A percentile compares a stretch with the other conserved stretches of the same genome.
These are phyloP conservation scores for Alviniconcha marisindica DNA, from an alignment of 1,140 invertebrate genomes.

Conservation along the genomic window DNA sequence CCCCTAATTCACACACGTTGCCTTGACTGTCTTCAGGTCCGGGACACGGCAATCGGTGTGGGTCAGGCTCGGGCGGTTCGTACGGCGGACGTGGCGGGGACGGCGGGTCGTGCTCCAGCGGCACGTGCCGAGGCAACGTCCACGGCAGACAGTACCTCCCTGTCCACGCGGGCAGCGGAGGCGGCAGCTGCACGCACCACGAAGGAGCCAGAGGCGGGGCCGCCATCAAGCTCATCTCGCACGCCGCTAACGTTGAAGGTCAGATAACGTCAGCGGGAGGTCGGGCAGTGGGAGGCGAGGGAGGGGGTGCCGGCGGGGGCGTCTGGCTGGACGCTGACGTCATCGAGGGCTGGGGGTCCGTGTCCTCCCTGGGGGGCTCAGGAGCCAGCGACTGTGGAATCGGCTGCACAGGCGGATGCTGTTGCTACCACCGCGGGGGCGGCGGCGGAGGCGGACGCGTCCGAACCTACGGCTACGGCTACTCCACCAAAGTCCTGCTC, in stretches of 20 bases:
- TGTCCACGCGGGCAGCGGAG: constrained; percentile 57
- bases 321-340: constrained; percentile 61
- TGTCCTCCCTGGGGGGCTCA: constrained; percentile 57
- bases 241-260: constrained; percentile 55
- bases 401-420: constrained; percentile 27
- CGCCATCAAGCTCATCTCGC: constrained; percentile 38
- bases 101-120: constrained; percentile 24
- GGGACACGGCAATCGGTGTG: constrained; percentile 46
- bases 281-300: constrained; percentile 49
- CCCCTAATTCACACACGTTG: too few species aligned
- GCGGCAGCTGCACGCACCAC: constrained; percentile 55
- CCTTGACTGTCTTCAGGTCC: constrained; percentile 40
- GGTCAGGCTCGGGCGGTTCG: constrained; percentile 52
- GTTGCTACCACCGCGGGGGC: constrained; percentile 52
- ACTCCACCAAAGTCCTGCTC: constrained; percentile 56
- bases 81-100: constrained; percentile 54
- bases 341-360: constrained; percentile 60
- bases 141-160: constrained; percentile 49
- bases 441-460: constrained; percentile 63
- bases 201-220: constrained; percentile 49
- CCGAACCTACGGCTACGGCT: constrained; percentile 50
- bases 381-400: constrained; percentile 42
- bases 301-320: constrained; percentile 63
- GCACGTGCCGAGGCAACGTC: background rate
- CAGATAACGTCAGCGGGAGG: constrained; percentile 50